Base-by-base conservation (phyloP, 1,140 invertebrate genomes). In the Tribolium castaneum region DNA sequence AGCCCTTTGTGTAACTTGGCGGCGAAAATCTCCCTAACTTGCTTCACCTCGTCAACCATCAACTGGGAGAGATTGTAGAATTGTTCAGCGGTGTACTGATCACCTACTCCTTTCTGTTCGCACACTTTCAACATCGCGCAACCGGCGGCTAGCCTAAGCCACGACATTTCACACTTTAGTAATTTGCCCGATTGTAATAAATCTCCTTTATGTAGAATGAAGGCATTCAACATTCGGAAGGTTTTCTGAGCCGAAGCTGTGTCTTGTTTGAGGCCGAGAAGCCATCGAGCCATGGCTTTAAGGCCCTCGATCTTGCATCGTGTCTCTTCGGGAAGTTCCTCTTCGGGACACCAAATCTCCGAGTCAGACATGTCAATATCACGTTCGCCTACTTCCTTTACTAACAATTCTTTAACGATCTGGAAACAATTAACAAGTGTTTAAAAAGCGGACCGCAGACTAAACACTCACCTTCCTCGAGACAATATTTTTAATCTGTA, bases 101-200 rank as follows among this genome's bases (percentile, higher is more conserved):
- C 97, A 12, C 96, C 95, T 52, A 98, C 97, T 75, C 95, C 96
- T 86, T 97, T 97, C 85, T 98, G 96, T 85, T 99, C 97, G 87
- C 96, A 97, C 45, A 99, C 94, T 88, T 99, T 99, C 16, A 99
- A 87, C 94, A 99, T 98, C 10, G 96, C 96, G 86, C 94, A 95
- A 19, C 97, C 97, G 25, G 98, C 97, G 13, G 95, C 92, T 3
- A 98, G 87, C 74, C 97, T 90, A 30, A 99, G 85, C 91, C 97
- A 96, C 6, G 97, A 95, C 92, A 97, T 96, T 88, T 99, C 98
- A 14, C 95, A 94, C 85, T 90, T 90, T 83, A 89, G 93, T 16
- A 94, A 82, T 78, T 92, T 90, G 76, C 92, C 92, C 89, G 95
- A 92, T 89, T 97, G 91, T 10, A 92, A 83, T 7, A 96, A 87